phyloP scores from a whole-genome alignment of 2,888 invertebrate genomes.

The Aplocera efformata region DNA sequence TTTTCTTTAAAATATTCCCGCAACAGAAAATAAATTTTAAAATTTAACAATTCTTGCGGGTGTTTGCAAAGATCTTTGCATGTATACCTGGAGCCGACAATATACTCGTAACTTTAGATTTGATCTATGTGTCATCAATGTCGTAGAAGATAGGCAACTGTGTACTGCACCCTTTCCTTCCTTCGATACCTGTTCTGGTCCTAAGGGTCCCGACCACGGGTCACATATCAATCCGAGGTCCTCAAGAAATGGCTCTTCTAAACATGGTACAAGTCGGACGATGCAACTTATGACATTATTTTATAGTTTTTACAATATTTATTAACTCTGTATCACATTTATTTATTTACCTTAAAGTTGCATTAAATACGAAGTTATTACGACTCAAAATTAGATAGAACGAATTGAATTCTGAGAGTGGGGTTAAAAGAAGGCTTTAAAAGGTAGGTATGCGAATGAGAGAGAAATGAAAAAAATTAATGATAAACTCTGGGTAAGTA shows the following conservation, averaged over 20 bases:
- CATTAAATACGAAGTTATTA: neutral
- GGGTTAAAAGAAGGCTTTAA: constrained; percentile 30
- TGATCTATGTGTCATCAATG: constrained; percentile 56
- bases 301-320: neutral
- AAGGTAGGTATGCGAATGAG: constrained; percentile 24
- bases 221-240: constrained; percentile 17
- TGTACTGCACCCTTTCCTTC: constrained; percentile 51
- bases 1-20: too few relatives aligned
- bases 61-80: too few relatives aligned
- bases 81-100: too few relatives aligned
- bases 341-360: too few relatives aligned
- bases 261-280: constrained; percentile 4
- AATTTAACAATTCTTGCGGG: too few relatives aligned
- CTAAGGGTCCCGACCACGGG: neutral
- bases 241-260: constrained; percentile 22
- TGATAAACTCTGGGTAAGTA: constrained; percentile 35
- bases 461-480: constrained; percentile 23
- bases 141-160: constrained; percentile 58
- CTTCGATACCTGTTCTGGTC: constrained; percentile 23
- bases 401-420: constrained; percentile 22
- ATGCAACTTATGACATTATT: constrained; percentile 14
- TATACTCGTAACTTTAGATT: constrained; percentile 38
- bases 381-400: constrained; percentile 28
- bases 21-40: too few relatives aligned
- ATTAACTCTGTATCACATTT: too few relatives aligned